A percentile compares a stretch with the other conserved stretches of the same genome.
These are phyloP conservation scores for Brevimyrus niger DNA, from an alignment of 2,113 vertebrate species.

Conservation along the genomic window DNA sequence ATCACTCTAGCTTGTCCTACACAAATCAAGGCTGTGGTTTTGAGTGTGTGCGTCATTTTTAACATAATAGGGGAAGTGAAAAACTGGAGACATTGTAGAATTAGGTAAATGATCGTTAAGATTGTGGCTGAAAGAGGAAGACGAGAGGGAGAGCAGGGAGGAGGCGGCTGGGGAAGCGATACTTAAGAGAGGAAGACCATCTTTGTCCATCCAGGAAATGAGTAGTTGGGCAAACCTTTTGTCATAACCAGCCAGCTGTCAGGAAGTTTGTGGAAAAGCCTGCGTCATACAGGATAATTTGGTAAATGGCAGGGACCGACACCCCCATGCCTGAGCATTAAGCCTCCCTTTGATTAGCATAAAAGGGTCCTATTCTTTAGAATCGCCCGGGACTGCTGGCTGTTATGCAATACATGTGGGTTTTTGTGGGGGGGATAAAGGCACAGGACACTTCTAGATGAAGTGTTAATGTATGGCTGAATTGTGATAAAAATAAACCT, in stretches of 20 bases:
- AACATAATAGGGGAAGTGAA: background rate
- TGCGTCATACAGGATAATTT: conserved; percentile 63
- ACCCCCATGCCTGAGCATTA: conserved; percentile 42
- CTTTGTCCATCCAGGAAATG: conserved; percentile 46
- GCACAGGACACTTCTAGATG: background rate
- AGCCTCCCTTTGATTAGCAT: conserved; percentile 41
- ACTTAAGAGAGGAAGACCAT: conserved; percentile 40
- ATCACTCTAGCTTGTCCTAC: background rate
- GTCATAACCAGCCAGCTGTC: conserved; percentile 63
- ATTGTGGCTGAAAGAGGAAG: background rate
- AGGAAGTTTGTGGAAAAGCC: conserved; percentile 60
- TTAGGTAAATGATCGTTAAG: background rate
- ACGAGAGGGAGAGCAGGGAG: background rate
- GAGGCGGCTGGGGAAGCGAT: conserved; percentile 31
- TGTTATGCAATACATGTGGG: background rate
- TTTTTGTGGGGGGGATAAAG: background rate
- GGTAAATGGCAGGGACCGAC: conserved; percentile 51
- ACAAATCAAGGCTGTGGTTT: background rate
- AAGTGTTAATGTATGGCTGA: background rate
- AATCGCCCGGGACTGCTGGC: background rate
- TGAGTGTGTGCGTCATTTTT: background rate
- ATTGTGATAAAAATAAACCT: background rate
- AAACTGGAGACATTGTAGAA: background rate
- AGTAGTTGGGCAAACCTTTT: conserved; percentile 49
- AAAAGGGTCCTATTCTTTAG: conserved; percentile 27